phyloP scores from a whole-genome alignment of 1,140 invertebrate species.

The Pseudomyrmex cubaensis region DNA sequence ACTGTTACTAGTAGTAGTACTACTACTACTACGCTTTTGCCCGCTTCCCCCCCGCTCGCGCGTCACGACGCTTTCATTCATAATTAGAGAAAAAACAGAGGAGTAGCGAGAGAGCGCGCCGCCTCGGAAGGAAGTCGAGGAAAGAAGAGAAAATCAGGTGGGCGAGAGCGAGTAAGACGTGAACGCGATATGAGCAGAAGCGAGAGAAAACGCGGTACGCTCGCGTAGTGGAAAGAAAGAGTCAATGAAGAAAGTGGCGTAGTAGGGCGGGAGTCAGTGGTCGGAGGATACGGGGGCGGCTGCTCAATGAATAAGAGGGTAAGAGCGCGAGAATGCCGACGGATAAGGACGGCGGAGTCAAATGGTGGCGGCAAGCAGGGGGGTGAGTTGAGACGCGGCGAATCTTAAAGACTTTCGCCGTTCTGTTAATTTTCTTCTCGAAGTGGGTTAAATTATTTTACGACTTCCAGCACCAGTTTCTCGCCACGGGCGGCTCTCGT shows the following conservation, averaged over 20 bases:
- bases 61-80: constrained; percentile 83
- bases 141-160: constrained; percentile 60
- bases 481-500: constrained; percentile 18
- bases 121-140: constrained; percentile 12
- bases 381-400: constrained; percentile 72
- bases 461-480: constrained; percentile 71
- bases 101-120: constrained; percentile 51
- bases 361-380: constrained; percentile 54
- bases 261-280: constrained; percentile 60
- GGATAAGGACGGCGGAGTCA: constrained; percentile 59
- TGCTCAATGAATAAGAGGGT: constrained; percentile 85
- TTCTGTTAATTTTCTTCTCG: constrained; percentile 84
- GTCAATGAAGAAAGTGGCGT: constrained; percentile 84
- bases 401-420: constrained; percentile 84
- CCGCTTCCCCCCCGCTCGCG: constrained; percentile 29
- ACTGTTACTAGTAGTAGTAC: constrained; percentile 9
- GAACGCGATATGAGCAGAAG: constrained; percentile 36
- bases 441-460: constrained; percentile 84
- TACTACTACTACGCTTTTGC: constrained; percentile 25
- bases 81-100: constrained; percentile 84
- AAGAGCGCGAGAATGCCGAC: constrained; percentile 73
- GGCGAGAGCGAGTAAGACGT: constrained; percentile 8
- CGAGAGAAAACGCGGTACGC: constrained; percentile 77
- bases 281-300: constrained; percentile 70
- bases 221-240: constrained; percentile 85